These are phyloP conservation scores for Danio aesculapii DNA, from an alignment of 2,797 vertebrate species.

Conservation along the genomic window DNA sequence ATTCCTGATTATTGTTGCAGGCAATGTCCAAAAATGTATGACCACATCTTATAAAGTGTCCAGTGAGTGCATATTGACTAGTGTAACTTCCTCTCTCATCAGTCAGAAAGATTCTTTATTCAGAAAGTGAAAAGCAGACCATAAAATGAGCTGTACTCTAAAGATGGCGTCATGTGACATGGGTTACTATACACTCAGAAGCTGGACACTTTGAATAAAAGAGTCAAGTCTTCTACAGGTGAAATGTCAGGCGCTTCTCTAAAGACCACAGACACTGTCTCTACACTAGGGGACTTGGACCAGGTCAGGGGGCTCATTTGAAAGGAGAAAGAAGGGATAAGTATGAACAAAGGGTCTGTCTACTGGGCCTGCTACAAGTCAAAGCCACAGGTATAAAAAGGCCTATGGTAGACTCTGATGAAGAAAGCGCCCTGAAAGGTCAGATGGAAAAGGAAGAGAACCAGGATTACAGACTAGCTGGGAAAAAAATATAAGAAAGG, in stretches of 20 bases:
- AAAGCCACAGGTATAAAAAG: conserved; percentile 39
- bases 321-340: conserved; percentile 20
- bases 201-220: conserved; percentile 46
- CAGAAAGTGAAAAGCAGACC: not conserved
- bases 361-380: conserved; percentile 40
- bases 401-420: not conserved
- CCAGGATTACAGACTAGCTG: not conserved
- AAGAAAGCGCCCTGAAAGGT: not conserved
- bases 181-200: conserved; percentile 25
- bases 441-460: conserved; percentile 6
- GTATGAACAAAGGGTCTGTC: conserved; percentile 21
- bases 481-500: not conserved
- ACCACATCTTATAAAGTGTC: too few relatives aligned
- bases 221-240: conserved; percentile 25
- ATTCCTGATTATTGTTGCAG: too few relatives aligned
- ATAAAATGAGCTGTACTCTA: not conserved
- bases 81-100: not conserved
- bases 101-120: not conserved
- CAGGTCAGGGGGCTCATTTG: conserved; percentile 24
- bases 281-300: conserved; percentile 14
- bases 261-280: not conserved
- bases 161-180: not conserved
- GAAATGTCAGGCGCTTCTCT: conserved; percentile 29
- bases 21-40: too few relatives aligned
- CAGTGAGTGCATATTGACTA: not conserved